These are phyloP conservation scores for Panthera leo DNA, from an alignment of 2,113 vertebrate genomes.

Conservation along the genomic window DNA sequence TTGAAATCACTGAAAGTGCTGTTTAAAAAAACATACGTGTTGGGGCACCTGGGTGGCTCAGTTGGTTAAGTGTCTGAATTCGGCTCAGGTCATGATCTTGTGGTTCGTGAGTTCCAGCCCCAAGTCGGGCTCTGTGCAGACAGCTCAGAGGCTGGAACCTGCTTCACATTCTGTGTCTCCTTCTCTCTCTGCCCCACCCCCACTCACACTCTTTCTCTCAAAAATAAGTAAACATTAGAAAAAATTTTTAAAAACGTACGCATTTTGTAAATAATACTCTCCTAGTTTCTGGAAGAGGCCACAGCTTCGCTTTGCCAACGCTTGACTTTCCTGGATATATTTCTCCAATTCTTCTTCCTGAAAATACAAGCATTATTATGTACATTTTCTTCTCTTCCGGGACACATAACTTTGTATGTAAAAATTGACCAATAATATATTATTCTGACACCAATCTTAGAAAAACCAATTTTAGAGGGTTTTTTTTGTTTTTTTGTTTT, in stretches of 20 bases:
- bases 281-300: slow-evolving; percentile 54
- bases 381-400: background rate
- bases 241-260: slow-evolving; percentile 59
- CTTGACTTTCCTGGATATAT: slow-evolving; percentile 53
- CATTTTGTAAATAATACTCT: slow-evolving; percentile 64
- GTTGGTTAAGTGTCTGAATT: no score
- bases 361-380: slow-evolving; percentile 35
- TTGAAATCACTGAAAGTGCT: background rate
- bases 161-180: no score
- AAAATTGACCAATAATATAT: background rate
- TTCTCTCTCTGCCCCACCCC: no score
- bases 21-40: slow-evolving; percentile 64
- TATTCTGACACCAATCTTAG: background rate
- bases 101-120: no score
- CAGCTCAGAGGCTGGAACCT: no score
- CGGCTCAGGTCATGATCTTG: no score
- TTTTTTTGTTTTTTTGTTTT: background rate
- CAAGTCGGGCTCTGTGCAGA: no score
- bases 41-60: background rate
- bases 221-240: no score
- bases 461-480: background rate
- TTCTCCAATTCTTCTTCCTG: slow-evolving; percentile 74
- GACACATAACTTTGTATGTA: background rate
- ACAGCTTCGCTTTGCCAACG: slow-evolving; percentile 66
- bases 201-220: no score